Conservation (phyloP, 2,113 vertebrate species). For the Speoplatyrhinus poulsoni region DNA sequence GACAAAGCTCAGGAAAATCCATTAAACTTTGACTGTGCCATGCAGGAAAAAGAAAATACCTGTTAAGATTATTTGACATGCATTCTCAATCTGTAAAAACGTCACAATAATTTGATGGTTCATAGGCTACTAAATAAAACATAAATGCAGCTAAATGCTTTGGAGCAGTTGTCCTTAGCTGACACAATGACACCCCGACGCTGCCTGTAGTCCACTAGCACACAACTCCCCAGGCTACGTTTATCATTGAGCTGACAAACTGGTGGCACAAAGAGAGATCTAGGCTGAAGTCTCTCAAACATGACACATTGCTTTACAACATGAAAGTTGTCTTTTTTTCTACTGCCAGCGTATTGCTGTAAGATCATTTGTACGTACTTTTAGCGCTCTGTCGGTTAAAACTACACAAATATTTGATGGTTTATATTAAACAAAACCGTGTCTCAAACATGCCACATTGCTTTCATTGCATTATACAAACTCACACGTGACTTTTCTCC, state of each 20-base stretch:
- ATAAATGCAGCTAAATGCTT: not conserved
- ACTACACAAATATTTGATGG: too few relatives aligned
- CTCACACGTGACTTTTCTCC: not conserved
- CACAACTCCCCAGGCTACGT: conserved; percentile 12
- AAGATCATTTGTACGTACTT: too few relatives aligned
- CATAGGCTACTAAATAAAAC: too few relatives aligned
- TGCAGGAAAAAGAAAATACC: not conserved
- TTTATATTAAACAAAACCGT: too few relatives aligned
- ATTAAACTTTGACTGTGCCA: not conserved
- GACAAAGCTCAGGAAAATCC: conserved; percentile 39
- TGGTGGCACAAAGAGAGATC: not conserved
- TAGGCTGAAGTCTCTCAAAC: not conserved
- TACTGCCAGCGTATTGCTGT: too few relatives aligned
- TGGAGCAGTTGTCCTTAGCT: not conserved
- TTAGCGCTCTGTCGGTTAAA: too few relatives aligned
- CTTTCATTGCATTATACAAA: not conserved
- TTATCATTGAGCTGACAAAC: conserved; percentile 34
- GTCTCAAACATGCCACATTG: too few relatives aligned
- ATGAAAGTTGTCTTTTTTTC: too few relatives aligned
- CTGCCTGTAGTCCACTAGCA: too few relatives aligned
- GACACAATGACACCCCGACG: too few relatives aligned
- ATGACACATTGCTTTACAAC: not conserved
- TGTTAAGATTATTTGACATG: not conserved
- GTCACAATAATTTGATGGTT: too few relatives aligned
- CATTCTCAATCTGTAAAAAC: too few relatives aligned